Percentiles rank a stretch among this genome's conserved stretches.
These are phyloP conservation scores for Clarias platycephalus DNA, from an alignment of 2,797 vertebrate species.

Conservation along the genomic window DNA sequence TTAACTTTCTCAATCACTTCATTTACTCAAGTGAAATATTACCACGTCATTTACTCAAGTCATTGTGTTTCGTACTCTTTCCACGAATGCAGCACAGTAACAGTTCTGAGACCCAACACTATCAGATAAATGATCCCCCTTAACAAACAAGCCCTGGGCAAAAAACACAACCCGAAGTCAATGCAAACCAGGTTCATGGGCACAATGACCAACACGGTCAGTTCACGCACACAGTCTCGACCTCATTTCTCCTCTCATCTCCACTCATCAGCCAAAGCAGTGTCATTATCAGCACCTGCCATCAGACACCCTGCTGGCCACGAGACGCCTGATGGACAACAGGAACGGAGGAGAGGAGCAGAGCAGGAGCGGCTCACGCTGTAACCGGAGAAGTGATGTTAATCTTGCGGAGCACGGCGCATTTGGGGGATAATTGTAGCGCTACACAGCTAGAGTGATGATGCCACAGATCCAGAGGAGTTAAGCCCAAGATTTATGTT, in stretches of 20 bases:
- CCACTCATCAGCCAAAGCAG: conserved; percentile 67
- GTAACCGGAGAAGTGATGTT: conserved; percentile 77
- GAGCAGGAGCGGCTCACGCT: conserved; percentile 57
- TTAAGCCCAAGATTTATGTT: conserved; percentile 67
- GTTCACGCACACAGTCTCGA: conserved; percentile 63
- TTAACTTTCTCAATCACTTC: neutral
- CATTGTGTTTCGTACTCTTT: conserved; percentile 7
- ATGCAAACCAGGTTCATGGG: conserved; percentile 38
- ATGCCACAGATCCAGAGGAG: conserved; percentile 64
- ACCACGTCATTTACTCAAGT: neutral
- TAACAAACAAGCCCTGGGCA: conserved; percentile 40
- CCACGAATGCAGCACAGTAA: conserved; percentile 17
- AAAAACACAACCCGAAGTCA: conserved; percentile 29
- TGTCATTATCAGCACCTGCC: conserved; percentile 73
- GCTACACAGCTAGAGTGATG: conserved; percentile 70
- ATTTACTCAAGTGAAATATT: neutral
- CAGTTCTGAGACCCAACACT: conserved; percentile 30
- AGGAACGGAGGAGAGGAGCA: conserved; percentile 55
- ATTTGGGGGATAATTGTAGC: conserved; percentile 80
- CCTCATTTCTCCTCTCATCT: conserved; percentile 66
- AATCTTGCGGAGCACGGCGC: conserved; percentile 69
- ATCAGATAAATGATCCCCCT: conserved; percentile 38
- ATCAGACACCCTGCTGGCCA: conserved; percentile 75
- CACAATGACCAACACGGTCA: conserved; percentile 55
- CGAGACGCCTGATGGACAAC: conserved; percentile 46